Conservation (phyloP, 2,888 invertebrate genomes). For the Nymphalis urticae region DNA sequence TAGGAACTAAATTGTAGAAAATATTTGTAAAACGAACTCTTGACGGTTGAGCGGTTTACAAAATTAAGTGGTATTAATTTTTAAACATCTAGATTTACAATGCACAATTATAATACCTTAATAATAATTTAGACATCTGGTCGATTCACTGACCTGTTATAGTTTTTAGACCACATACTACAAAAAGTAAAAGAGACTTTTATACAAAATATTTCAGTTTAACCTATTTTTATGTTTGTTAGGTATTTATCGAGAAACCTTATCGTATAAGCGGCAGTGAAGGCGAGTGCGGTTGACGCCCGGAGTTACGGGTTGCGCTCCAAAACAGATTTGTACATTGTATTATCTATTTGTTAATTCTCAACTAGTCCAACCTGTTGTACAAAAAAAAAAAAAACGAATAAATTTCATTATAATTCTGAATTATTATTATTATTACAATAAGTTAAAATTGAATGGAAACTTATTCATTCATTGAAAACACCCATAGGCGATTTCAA, state of each 20-base stretch:
- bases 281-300: conserved; percentile 40
- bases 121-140: conserved; percentile 6
- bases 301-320: conserved; percentile 51
- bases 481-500: too few species aligned
- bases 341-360: conserved; percentile 75
- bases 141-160: neutral
- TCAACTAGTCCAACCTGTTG: conserved; percentile 78
- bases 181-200: neutral
- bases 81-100: neutral
- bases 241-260: conserved; percentile 14
- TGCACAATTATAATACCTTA: neutral
- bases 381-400: conserved; percentile 9
- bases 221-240: neutral
- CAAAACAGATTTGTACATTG: conserved; percentile 50
- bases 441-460: too few species aligned
- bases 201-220: conserved; percentile 6
- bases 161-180: neutral
- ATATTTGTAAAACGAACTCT: neutral
- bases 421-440: neutral
- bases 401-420: neutral
- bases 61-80: neutral
- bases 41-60: neutral
- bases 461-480: too few species aligned
- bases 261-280: conserved; percentile 30
- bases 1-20: neutral